These are phyloP conservation scores for Meloidogyne chitwoodi DNA, from an alignment of 1,140 invertebrate genomes.

Conservation along the genomic window DNA sequence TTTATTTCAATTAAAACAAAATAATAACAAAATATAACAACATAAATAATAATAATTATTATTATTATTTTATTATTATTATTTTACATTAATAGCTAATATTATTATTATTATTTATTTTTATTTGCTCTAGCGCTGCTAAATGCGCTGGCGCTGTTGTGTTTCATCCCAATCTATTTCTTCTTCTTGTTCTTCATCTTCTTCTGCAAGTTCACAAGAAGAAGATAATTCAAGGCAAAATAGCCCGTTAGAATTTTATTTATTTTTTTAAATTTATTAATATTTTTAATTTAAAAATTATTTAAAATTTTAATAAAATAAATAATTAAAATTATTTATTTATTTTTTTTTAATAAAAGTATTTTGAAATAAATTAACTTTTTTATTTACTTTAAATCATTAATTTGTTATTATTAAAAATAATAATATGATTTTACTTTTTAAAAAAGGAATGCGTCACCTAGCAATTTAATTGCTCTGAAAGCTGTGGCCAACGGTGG, in stretches of 20 bases:
- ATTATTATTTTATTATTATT: not conserved
- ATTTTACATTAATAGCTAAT: not conserved
- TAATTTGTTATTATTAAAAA: not conserved
- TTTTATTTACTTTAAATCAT: too few species aligned
- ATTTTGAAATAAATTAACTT: too few species aligned
- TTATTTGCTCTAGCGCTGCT: not conserved
- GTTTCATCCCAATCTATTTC: not conserved
- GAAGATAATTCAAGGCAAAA: not conserved
- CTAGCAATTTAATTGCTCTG: not conserved
- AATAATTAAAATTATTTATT: too few species aligned
- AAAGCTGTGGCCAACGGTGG: constrained; percentile 14
- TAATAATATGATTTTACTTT: not conserved
- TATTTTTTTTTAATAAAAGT: too few species aligned
- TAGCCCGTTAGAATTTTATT: not conserved
- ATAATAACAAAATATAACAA: not conserved
- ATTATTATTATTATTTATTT: not conserved
- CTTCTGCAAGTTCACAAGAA: not conserved
- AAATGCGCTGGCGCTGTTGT: constrained; percentile 18
- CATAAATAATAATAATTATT: not conserved
- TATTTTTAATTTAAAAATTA: too few species aligned
- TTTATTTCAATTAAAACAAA: not conserved
- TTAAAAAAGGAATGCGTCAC: not conserved
- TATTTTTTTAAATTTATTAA: too few species aligned
- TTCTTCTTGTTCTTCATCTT: constrained; percentile 1
- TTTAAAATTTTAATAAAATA: too few species aligned